Base-by-base conservation (phyloP, 2,888 invertebrate species). In the Belgica antarctica region DNA sequence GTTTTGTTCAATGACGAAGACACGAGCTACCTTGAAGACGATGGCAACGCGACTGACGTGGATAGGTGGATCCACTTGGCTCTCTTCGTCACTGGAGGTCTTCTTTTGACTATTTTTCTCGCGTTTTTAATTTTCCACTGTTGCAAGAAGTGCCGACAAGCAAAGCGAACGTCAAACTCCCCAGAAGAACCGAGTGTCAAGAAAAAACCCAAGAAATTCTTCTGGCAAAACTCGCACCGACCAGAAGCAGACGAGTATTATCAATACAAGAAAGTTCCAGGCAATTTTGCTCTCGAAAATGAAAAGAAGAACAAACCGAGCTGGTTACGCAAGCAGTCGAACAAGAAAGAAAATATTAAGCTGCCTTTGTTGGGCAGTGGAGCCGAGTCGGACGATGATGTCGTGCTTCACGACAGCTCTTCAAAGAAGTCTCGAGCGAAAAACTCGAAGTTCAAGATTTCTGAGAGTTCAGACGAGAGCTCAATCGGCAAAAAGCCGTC, bases 221-320 rank as follows among this genome's bases (percentile, higher is more conserved):
- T 66, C 7, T 27, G 25, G 27, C 15, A 2, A 3, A 47, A 47
- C 12, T 47, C 65, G 0, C 65, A 66, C 12, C 5, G 12, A 10
- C 65, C 65, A 7, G 65, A 66, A 24, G 25, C 8, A 24, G 65
- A 66, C 12, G 65, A 66, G 27, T 66, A 15, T 47, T 47, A 66
- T 46, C 15, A 46, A 19, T 66, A 47, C 24, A 34, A 34, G 12
- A 34, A 34, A 34, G 34, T 34, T 8, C 7, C 7, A 34, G 34
- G 7, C 41, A n/a, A 41, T 15, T 41, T 41, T n/a, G 41, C 10
- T 7, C 47, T 66, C 47, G 65, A 66, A 25, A 66, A 66, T 66
- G 65, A 66, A 25, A 62, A 62, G 17, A 15, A 31, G 24, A 46
- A 15, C 15, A 47, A 28, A n/a, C 41, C 36, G 17, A n/a, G 22